Base-by-base conservation (phyloP, 1,140 invertebrate species). In the Drosophila ironensis region DNA sequence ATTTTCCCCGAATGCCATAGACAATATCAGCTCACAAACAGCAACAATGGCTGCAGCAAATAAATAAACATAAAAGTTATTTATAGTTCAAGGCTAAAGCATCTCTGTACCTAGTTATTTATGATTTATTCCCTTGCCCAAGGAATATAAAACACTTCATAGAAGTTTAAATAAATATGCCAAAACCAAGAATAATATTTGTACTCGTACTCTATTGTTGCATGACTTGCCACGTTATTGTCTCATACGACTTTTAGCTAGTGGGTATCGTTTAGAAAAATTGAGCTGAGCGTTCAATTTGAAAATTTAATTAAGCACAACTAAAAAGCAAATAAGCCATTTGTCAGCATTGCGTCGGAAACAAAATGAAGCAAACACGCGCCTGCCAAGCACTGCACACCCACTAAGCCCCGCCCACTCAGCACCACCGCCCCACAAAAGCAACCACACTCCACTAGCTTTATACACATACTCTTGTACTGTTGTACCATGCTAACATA, bases 241-340 rank as follows among this genome's bases (percentile, higher is more conserved):
- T 19, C 17, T 6, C 0, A 14, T 5, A 33, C 11, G 14, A 14
- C 20, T 0, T 7, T 7, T 2, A 22, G 11, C 8, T 19, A 38
- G 64, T 42, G 14, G 45, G 38, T 71, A 64, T 40, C 24, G 22
- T 51, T 45, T 33, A 47, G 50, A 64, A 57, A 50, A 53, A 60
- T 53, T 45, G 54, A 74, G 52, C 30, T 42, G 25, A 61, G 68
- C 53, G 37, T 27, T 57, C 30, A 70, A 70, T 59, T 78, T 71
- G 69, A 63, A 73, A 84, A 86, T 78, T 84, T 67, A 86, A 86
- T 86, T 86, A 74, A 45, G 71, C 60, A 60, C 66, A 60, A 75
- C 53, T 59, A 45, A 63, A 86, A 86, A 72, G 66, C 73, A 78
- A 78, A 70, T 82, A 81, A 72, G 53, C 61, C 56, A 76, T 82